Conservation (phyloP, 2,113 vertebrate genomes). For the Myotis davidii region DNA sequence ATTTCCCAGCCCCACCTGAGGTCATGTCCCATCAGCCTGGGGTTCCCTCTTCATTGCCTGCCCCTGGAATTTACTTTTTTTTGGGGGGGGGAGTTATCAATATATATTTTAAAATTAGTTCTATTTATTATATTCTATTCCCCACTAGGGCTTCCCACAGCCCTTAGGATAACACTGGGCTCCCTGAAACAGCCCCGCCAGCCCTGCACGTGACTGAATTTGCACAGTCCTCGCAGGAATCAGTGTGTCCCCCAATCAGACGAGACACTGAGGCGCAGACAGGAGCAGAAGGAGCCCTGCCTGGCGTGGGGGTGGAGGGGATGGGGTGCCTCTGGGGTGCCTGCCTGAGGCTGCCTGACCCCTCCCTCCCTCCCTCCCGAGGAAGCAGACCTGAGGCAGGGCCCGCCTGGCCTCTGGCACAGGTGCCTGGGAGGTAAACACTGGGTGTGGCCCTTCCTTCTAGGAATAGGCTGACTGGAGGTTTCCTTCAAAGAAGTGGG, state of each 20-base stretch:
- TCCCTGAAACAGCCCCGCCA: not conserved
- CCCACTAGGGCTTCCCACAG: not conserved
- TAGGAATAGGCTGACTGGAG: not conserved
- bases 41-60: not conserved
- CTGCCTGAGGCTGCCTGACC: not conserved
- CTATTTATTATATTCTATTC: not conserved
- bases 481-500: constrained; percentile 39
- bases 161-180: not conserved
- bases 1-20: fast-evolving
- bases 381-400: not conserved
- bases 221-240: not conserved
- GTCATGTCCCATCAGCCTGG: not conserved
- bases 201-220: fast-evolving
- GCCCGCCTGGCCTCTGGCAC: not conserved
- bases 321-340: not conserved
- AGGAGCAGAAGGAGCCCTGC: not conserved
- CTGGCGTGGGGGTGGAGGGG: too few relatives aligned
- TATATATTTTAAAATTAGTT: not conserved
- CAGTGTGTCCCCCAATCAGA: not conserved
- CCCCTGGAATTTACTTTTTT: not conserved
- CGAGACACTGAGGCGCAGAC: not conserved
- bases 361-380: not conserved
- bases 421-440: not conserved
- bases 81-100: not conserved
- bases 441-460: constrained; percentile 47